Base-by-base conservation (phyloP, 2,888 invertebrate species). In the Stenotaenia linearis region DNA sequence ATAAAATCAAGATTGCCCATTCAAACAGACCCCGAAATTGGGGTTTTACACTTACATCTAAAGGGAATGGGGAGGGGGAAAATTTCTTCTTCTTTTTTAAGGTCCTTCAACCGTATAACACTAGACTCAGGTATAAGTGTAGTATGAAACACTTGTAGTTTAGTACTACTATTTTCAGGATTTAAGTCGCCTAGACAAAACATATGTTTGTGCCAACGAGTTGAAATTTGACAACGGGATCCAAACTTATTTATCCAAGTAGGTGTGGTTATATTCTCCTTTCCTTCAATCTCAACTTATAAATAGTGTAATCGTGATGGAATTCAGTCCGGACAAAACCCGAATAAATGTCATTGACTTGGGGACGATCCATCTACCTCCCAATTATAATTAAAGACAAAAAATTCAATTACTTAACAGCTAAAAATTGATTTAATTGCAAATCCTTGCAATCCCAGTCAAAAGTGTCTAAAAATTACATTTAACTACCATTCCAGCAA, bases 1-100 rank as follows among this genome's bases (percentile, higher is more conserved):
- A 69, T 69, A 69, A 69, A 69, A 69, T 69, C 69, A 69, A 69
- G 69, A 69, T 69, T 69, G 69, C 69, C 69, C 69, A 69, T 69
- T 69, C 69, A 69, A 69, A 69, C 69, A 69, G 69, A 69, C 69
- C 69, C 69, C 69, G 69, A 69, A n/a, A 50, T 69, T 69, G 69
- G 69, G 69, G 69, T 69, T 69, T 69, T 69, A 69, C 69, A 69
- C 69, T 69, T 69, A 23, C 69, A 69, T 69, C 69, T 28, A 69
- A 69, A 69, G 69, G 69, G 28, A 69, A 69, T 69, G 69, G 69
- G 69, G 69, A 28, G 69, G 69, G 69, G 25, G 69, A 28, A 28
- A 28, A 15, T 69, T 69, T 61, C 18, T 50, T 45, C 45, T 45
- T 45, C 45, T 45, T 23, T 61, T 61, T 61, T 61, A 69, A 69